Percentiles rank a stretch among this genome's conserved stretches.
Conservation (phyloP, 2,113 vertebrate genomes). For the Actenoides lindsayi region DNA sequence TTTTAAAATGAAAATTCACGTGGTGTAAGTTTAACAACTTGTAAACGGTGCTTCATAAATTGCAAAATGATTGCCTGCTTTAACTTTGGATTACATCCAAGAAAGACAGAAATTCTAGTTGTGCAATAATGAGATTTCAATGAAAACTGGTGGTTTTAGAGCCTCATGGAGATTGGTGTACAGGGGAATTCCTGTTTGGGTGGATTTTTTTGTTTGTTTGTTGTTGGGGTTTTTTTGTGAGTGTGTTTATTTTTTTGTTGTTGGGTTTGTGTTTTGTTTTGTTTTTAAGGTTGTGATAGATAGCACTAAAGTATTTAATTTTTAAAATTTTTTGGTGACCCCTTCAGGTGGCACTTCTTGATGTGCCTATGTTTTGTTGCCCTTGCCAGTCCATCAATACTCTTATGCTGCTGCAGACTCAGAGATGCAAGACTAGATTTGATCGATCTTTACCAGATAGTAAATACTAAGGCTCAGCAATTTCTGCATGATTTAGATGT, state of each 20-base stretch:
- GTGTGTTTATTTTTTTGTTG: background rate
- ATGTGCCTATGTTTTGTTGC: background rate
- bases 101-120: background rate
- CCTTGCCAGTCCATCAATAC: background rate
- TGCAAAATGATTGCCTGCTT: background rate
- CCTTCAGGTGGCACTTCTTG: background rate
- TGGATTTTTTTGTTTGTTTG: background rate
- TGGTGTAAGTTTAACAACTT: background rate
- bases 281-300: background rate
- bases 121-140: background rate
- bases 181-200: background rate
- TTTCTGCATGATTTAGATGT: background rate
- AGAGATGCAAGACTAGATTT: background rate
- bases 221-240: background rate
- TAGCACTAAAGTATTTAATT: background rate
- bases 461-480: background rate
- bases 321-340: background rate
- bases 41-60: background rate
- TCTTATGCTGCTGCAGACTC: background rate
- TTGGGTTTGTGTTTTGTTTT: too few species aligned
- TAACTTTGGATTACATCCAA: background rate
- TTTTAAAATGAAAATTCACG: background rate
- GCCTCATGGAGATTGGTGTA: background rate
- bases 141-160: background rate
- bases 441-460: background rate